A percentile compares a stretch with the other conserved stretches of the same genome.
Conservation (phyloP, 2,797 vertebrate species). For the Sebastes steindachneri region DNA sequence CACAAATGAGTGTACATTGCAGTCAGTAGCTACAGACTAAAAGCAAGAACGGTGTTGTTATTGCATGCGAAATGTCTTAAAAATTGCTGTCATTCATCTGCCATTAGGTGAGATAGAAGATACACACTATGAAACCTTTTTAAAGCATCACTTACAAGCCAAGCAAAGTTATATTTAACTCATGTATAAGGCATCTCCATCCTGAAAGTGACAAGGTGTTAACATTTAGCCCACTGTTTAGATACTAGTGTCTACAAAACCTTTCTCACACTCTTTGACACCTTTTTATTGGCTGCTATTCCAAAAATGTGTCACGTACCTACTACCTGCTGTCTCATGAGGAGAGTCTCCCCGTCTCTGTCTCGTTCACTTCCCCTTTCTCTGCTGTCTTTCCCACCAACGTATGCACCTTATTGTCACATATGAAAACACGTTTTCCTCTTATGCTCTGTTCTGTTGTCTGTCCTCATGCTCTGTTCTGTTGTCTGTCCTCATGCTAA, state of each 20-base stretch:
- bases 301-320: slow-evolving; percentile 71
- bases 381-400: slow-evolving; percentile 11
- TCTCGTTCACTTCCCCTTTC: slow-evolving; percentile 26
- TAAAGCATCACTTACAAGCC: not conserved
- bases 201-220: not conserved
- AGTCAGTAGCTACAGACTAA: too few relatives aligned
- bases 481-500: not conserved
- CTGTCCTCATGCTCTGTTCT: not conserved
- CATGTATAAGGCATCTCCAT: not conserved
- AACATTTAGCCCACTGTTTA: not conserved
- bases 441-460: not conserved
- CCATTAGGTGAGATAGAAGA: not conserved
- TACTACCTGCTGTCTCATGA: slow-evolving; percentile 62
- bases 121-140: not conserved
- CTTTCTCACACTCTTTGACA: slow-evolving; percentile 67
- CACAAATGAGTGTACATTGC: too few relatives aligned
- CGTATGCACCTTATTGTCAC: not conserved
- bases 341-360: not conserved
- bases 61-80: too few relatives aligned
- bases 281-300: slow-evolving; percentile 64
- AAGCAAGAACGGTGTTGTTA: too few relatives aligned
- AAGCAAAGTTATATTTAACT: not conserved
- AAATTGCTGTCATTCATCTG: too few relatives aligned
- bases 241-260: slow-evolving; percentile 32
- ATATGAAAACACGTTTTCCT: not conserved